Conservation (phyloP, 1,140 invertebrate species). For the Aricia agestis region DNA sequence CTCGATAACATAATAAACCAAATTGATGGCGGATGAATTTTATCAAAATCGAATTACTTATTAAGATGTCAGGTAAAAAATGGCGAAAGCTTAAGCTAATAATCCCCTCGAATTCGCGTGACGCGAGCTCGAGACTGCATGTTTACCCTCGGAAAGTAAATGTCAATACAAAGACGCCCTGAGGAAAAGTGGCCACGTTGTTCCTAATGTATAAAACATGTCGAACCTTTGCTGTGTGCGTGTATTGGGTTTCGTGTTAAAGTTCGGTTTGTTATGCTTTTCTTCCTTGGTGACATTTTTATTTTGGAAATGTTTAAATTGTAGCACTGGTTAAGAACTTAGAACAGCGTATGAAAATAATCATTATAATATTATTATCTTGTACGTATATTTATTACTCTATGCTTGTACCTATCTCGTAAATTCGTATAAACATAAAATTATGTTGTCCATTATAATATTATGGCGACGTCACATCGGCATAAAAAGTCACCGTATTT, state of each 20-base stretch:
- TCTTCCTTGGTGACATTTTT: not conserved
- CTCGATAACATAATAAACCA: not conserved
- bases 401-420: no score
- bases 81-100: constrained; percentile 26
- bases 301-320: no score
- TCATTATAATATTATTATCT: no score
- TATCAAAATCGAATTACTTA: not conserved
- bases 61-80: not conserved
- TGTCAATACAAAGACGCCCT: constrained; percentile 65
- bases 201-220: constrained; percentile 60
- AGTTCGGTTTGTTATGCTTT: not conserved
- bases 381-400: no score
- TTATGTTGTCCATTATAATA: no score
- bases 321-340: no score
- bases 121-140: constrained; percentile 33
- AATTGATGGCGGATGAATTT: not conserved
- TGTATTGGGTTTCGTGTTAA: not conserved
- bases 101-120: constrained; percentile 29
- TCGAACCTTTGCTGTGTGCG: constrained; percentile 12
- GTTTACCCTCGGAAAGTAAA: constrained; percentile 70
- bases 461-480: no score
- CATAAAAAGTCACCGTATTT: not conserved
- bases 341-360: no score
- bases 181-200: constrained; percentile 51
- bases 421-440: no score